Conservation (phyloP, 2,797 vertebrate species). For the Eulemur coronatus region DNA sequence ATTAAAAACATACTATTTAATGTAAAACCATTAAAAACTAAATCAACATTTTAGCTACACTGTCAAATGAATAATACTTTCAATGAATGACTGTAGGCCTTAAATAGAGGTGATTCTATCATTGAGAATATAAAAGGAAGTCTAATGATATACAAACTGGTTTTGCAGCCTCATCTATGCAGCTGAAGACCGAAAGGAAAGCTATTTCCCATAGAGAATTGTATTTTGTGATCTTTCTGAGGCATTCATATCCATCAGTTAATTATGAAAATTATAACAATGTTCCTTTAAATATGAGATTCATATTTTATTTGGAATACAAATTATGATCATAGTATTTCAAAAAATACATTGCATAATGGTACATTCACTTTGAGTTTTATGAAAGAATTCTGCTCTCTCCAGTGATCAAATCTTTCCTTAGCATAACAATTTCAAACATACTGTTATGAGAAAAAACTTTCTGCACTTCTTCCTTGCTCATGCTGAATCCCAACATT, state of each 20-base stretch:
- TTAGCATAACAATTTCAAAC: not conserved
- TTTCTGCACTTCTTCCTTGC: not conserved
- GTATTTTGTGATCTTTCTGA: not conserved
- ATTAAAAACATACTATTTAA: not conserved
- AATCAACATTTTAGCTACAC: not conserved
- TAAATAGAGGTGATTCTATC: not conserved
- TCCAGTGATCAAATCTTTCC: not conserved
- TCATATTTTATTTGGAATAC: constrained; percentile 13
- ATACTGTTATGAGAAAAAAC: not conserved
- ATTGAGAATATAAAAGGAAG: not conserved
- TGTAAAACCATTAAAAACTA: not conserved
- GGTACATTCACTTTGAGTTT: not conserved
- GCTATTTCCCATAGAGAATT: not conserved
- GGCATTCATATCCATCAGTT: not conserved
- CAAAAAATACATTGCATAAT: not conserved
- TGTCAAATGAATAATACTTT: not conserved
- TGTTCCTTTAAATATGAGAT: not conserved
- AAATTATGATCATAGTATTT: not conserved
- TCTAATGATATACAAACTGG: not conserved
- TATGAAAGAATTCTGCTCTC: not conserved
- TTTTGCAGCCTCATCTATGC: not conserved
- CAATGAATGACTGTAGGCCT: not conserved
- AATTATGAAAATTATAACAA: not conserved
- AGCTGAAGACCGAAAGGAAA: not conserved
- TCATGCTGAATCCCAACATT: not conserved